Evolutionary conservation across 2,113 vertebrate genomes (phyloP).

Genomic region (Gambusia affinis): DNA sequence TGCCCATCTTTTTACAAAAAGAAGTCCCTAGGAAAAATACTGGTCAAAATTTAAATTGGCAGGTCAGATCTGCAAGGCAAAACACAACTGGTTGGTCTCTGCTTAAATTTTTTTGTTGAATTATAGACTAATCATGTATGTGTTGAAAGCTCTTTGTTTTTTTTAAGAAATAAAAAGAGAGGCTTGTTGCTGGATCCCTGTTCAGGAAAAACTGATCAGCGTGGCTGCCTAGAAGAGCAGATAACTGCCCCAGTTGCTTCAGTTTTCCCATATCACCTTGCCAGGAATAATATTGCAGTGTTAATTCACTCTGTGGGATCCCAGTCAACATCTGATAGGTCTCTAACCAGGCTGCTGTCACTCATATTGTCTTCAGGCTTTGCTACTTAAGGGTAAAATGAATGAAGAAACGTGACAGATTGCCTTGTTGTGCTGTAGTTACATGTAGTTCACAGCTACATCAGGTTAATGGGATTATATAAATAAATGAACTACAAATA

Average conservation of each 20-base stretch:
- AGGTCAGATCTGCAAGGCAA: too few species aligned
- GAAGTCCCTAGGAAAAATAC: too few species aligned
- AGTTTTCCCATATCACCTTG: slow-evolving; percentile 32
- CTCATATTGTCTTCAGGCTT: slow-evolving; percentile 49
- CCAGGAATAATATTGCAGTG: slow-evolving; percentile 44
- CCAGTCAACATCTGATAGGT: slow-evolving; percentile 20
- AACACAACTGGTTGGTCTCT: too few species aligned
- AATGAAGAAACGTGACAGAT: slow-evolving; percentile 30
- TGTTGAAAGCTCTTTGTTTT: not conserved
- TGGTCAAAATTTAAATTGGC: too few species aligned
- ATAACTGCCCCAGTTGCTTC: slow-evolving; percentile 39
- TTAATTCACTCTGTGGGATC: slow-evolving; percentile 36
- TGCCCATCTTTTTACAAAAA: too few species aligned
- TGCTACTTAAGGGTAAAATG: slow-evolving; percentile 18
- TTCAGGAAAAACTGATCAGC: slow-evolving; percentile 6
- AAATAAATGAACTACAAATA: not conserved
- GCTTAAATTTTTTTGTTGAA: too few species aligned
- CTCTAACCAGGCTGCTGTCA: slow-evolving; percentile 48
- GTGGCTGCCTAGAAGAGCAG: slow-evolving; percentile 32
- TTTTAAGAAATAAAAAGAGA: not conserved
- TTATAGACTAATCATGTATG: too few species aligned
- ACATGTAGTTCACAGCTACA: not conserved
- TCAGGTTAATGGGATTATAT: not conserved
- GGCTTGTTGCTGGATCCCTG: not conserved
- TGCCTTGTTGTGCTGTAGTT: not conserved